Percentiles rank a stretch among this genome's conserved stretches.
These are phyloP conservation scores for Falco naumanni DNA, from an alignment of 2,797 vertebrate species.

Conservation along the genomic window DNA sequence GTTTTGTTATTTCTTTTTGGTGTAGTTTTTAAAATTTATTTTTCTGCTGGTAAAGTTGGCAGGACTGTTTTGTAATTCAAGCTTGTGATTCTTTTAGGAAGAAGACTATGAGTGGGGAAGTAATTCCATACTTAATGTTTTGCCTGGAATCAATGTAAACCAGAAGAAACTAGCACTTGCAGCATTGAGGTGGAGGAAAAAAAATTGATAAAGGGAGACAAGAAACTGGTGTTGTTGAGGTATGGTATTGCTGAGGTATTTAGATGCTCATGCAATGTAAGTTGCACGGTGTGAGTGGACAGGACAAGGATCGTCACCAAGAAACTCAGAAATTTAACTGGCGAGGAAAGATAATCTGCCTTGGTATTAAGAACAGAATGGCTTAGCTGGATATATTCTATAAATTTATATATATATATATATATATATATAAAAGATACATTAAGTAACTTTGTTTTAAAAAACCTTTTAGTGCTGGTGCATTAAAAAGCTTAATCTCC, in stretches of 20 bases:
- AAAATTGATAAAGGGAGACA: slow-evolving; percentile 80
- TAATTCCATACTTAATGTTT: slow-evolving; percentile 85
- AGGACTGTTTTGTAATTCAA: slow-evolving; percentile 7
- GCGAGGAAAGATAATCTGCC: neutral
- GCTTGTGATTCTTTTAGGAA: slow-evolving; percentile 80
- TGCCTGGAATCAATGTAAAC: slow-evolving; percentile 87
- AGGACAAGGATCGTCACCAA: neutral
- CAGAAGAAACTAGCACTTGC: slow-evolving; percentile 90
- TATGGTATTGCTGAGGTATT: slow-evolving; percentile 66
- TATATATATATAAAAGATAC: no score
- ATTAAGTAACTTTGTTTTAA: neutral
- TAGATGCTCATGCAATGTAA: neutral
- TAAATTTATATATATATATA: no score
- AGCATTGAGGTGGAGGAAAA: slow-evolving; percentile 93
- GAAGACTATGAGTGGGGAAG: slow-evolving; percentile 97
- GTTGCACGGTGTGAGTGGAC: neutral
- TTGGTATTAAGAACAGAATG: neutral
- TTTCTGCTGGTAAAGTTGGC: neutral
- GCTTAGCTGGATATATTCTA: neutral
- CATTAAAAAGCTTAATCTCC: neutral
- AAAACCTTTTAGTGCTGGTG: neutral
- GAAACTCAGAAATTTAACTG: neutral
- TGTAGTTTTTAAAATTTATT: neutral
- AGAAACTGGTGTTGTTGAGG: slow-evolving; percentile 71
- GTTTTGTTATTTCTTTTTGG: neutral